Percentiles rank a stretch among this genome's conserved stretches.
Conservation (phyloP, 1,140 invertebrate species). For the Micrasema longulum region DNA sequence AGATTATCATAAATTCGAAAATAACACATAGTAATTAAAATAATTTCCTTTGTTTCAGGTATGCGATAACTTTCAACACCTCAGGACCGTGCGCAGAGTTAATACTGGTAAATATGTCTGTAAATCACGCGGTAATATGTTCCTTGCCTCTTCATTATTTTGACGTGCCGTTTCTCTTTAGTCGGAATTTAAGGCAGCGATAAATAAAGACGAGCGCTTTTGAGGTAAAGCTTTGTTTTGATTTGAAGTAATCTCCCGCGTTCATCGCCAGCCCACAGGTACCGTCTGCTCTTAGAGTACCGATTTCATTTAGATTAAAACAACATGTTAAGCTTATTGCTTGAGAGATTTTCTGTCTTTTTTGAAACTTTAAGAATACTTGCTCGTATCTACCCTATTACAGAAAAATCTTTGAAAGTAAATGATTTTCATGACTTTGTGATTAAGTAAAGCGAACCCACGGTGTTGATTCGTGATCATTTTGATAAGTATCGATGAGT, state of each 20-base stretch:
- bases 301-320: slow-evolving; percentile 19
- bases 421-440: too few relatives aligned
- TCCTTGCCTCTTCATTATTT: slow-evolving; percentile 19
- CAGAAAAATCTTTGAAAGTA: too few relatives aligned
- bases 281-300: not conserved
- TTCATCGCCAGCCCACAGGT: not conserved
- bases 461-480: too few relatives aligned
- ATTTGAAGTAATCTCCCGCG: slow-evolving; percentile 12
- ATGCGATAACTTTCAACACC: slow-evolving; percentile 21
- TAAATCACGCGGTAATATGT: slow-evolving; percentile 10
- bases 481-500: too few relatives aligned
- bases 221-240: slow-evolving; percentile 12
- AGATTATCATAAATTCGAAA: slow-evolving; percentile 18
- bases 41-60: slow-evolving; percentile 13
- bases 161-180: not conserved
- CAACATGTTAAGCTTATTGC: not conserved
- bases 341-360: too few relatives aligned
- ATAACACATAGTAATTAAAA: slow-evolving; percentile 20
- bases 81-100: not conserved
- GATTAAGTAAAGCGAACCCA: too few relatives aligned
- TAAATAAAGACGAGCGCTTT: slow-evolving; percentile 1
- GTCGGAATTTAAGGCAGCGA: slow-evolving; percentile 9
- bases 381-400: too few relatives aligned
- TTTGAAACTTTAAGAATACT: too few relatives aligned
- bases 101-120: slow-evolving; percentile 10